Base-by-base conservation (phyloP, 2,888 invertebrate genomes). In the Dastarcus helophoroides region DNA sequence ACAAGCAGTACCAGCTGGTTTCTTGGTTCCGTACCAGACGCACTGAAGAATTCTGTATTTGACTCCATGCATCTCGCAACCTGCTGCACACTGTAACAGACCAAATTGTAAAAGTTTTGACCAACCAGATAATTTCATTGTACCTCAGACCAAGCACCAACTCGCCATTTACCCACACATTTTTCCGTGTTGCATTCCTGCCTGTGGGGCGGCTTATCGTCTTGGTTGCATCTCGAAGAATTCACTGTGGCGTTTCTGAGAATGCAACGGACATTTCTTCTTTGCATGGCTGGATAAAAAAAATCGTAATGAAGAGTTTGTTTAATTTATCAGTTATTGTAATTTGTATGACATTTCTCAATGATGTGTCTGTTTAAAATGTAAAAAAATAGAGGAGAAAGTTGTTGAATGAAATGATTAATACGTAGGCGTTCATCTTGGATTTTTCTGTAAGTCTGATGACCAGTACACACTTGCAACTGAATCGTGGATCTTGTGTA, bases 111-210 rank as follows among this genome's bases (percentile, higher is more conserved):
- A n/a, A n/a, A n/a, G n/a, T n/a, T 14, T 8, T 14, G 23, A 9
- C 11, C 15, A 27, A 17, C 19, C 7, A 26, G 11, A 17, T 4
- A 32, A 27, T 33, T 13, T 35, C 22, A 22, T 12, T 31, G 61
- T 63, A 93, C 93, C 76, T 85, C 80, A 22, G 89, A 89, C 95
- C 95, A 95, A 33, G 84, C 75, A 5, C 89, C 88, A 3, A 84
- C 79, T 37, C 79, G 74, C 95, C 95, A 97, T 29, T 80, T 76
- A 0, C 91, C 84, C 49, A 75, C 78, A 64, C 93, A 94, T n/a
- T 76, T 75, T 40, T 78, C 72, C 51, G 77, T 83, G 50, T 75
- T 73, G 52, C 93, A 93, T 51, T 88, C 80, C 52, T 79, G 79
- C 15, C 75, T 73, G 44, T 78, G 76, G 29, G 77, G 70, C 0